Percentiles rank a stretch among this genome's conserved stretches.
Evolutionary conservation across 2,113 vertebrate species (phyloP).

Genomic region (Atractosteus spatula): DNA sequence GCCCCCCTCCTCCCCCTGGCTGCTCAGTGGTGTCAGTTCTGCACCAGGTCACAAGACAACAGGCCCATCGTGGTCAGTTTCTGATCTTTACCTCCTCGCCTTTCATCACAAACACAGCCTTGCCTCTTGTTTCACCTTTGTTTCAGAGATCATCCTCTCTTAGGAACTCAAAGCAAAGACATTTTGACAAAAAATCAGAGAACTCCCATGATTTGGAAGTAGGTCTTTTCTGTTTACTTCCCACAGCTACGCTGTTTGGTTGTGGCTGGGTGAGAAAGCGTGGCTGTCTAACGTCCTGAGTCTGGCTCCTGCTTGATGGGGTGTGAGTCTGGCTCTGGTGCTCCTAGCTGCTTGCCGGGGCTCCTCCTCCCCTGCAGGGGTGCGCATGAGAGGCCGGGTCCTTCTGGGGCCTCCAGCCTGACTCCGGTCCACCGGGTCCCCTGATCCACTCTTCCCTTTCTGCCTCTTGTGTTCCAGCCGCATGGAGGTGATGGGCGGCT

Average conservation of each 20-base stretch:
- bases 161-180: conserved; percentile 77
- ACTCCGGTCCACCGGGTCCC: background rate
- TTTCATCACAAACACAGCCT: too few species aligned
- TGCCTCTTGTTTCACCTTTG: conserved; percentile 63
- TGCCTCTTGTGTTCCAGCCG: conserved; percentile 55
- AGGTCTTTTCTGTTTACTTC: conserved; percentile 52
- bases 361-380: conserved; percentile 21
- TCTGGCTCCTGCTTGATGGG: too few species aligned
- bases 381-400: conserved; percentile 19
- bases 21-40: too few species aligned
- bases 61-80: too few species aligned
- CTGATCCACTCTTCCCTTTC: conserved; percentile 31
- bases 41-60: too few species aligned
- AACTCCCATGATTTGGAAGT: conserved; percentile 77
- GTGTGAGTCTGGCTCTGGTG: conserved; percentile 18
- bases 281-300: too few species aligned
- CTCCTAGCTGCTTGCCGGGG: conserved; percentile 40
- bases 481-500: conserved; percentile 75
- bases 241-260: conserved; percentile 30
- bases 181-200: conserved; percentile 79
- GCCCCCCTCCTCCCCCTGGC: too few species aligned
- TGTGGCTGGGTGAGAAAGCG: conserved; percentile 27
- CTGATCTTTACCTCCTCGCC: too few species aligned
- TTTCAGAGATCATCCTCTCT: conserved; percentile 78
- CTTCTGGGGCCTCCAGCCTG: conserved; percentile 18